Evolutionary conservation across 2,888 invertebrate genomes (phyloP), one percentile per base, ranked within the genome.

Genomic region (Drosophila nr. perissopoda): DNA sequence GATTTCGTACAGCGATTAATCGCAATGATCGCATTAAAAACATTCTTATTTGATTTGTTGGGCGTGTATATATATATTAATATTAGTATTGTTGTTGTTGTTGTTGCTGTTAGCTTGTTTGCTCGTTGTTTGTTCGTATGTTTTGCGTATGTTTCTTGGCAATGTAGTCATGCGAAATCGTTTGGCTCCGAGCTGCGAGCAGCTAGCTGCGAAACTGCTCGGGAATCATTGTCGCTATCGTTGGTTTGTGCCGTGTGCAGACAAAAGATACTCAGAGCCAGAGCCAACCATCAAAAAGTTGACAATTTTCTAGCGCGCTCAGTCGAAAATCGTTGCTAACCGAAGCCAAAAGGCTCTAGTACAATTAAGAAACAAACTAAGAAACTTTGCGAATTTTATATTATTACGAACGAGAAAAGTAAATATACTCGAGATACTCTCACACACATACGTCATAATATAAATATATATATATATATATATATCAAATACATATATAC

Each of bases 321-420:
- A 88, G 87, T 88, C 90, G 87, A 88, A 90, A 88, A 88, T 88
- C 87, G 87, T 88, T 88, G 87, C 90, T 90, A 90, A 88, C 84
- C 87, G 89, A 88, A 90, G 87, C 89, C 87, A 84, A 84, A 83
- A 85, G 85, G 81, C 83, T 85, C 69, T 79, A 89, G 72, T 90
- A 81, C 72, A 83, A 81, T 88, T 86, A 88, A 86, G 90, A 74
- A 70, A 75, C 16, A n/a, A 38, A 27, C 11, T 40, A 38, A 38
- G n/a, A 38, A 56, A 69, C 46, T 76, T 78, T 76, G 74, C 80
- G 75, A 82, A 82, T 71, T 67, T 46, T 74, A 71, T 90, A 82
- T 85, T 89, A 90, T 89, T 89, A 88, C 88, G 87, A 88, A 89
- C 87, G 90, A 46, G 46, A 88, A 90, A 88, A 89, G 91, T 88